Evolutionary conservation across 2,113 vertebrate genomes (phyloP).

Genomic region (Bufo gargarizans): DNA sequence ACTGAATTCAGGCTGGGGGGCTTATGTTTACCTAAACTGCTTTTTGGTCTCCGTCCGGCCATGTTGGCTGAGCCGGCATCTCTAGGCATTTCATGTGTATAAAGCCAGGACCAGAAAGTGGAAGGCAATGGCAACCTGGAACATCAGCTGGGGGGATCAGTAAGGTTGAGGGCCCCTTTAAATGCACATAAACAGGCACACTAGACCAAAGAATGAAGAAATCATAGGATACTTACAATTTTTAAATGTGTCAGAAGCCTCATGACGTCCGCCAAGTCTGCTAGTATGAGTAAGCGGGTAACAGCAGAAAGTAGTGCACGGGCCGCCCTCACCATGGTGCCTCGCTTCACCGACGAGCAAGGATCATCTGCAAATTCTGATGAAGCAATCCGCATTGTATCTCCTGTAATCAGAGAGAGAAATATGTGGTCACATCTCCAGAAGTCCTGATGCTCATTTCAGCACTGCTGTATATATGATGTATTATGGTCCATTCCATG

Average conservation of each 20-base stretch:
- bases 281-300: conserved; percentile 94
- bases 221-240: conserved; percentile 79
- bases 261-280: conserved; percentile 99
- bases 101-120: no score
- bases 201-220: background rate
- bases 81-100: no score
- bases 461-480: background rate
- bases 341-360: conserved; percentile 94
- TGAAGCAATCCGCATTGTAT: conserved; percentile 92
- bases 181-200: background rate
- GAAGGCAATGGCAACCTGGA: no score
- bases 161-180: no score
- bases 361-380: conserved; percentile 97
- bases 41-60: no score
- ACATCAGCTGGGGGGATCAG: no score
- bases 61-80: no score
- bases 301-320: conserved; percentile 93
- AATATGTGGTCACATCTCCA: background rate
- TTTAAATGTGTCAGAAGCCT: conserved; percentile 94
- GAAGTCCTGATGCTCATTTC: background rate
- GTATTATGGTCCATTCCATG: background rate
- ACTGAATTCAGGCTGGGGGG: no score
- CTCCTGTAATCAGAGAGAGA: conserved; percentile 73
- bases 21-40: no score
- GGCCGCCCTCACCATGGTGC: conserved; percentile 96